Conservation (phyloP, 2,888 invertebrate species). For the Coleophora flavipennella region DNA sequence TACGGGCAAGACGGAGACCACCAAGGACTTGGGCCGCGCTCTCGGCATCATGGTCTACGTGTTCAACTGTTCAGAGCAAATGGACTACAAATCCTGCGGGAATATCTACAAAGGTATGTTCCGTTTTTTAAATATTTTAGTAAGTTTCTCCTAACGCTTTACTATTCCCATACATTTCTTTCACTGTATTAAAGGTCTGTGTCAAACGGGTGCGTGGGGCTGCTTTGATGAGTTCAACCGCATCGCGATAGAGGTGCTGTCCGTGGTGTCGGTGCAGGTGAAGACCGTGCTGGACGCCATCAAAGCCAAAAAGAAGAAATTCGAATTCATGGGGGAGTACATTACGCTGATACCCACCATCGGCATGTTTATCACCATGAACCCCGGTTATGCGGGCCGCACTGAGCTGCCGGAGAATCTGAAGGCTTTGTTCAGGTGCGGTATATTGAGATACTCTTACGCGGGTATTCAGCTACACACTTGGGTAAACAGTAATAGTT, state of each 20-base stretch:
- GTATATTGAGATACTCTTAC: too few species aligned
- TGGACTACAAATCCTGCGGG: slow-evolving; percentile 96
- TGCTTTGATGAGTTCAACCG: slow-evolving; percentile 98
- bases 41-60: slow-evolving; percentile 97
- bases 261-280: slow-evolving; percentile 96
- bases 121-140: too few species aligned
- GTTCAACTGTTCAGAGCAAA: slow-evolving; percentile 97
- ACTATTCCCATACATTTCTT: neutral
- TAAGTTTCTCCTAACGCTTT: neutral
- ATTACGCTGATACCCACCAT: slow-evolving; percentile 82
- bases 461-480: too few species aligned
- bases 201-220: slow-evolving; percentile 97
- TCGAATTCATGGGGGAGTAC: slow-evolving; percentile 88
- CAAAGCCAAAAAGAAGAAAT: slow-evolving; percentile 82
- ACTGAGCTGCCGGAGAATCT: slow-evolving; percentile 90
- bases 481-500: too few species aligned
- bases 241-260: slow-evolving; percentile 94
- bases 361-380: slow-evolving; percentile 97
- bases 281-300: slow-evolving; percentile 90
- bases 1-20: slow-evolving; percentile 97
- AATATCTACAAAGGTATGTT: slow-evolving; percentile 89
- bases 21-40: slow-evolving; percentile 94
- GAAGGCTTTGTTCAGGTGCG: slow-evolving; percentile 75
- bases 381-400: slow-evolving; percentile 95
- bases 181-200: slow-evolving; percentile 70